A percentile compares a stretch with the other conserved stretches of the same genome.
phyloP scores from a whole-genome alignment of 2,888 invertebrate genomes.

The Furcula furcula region DNA sequence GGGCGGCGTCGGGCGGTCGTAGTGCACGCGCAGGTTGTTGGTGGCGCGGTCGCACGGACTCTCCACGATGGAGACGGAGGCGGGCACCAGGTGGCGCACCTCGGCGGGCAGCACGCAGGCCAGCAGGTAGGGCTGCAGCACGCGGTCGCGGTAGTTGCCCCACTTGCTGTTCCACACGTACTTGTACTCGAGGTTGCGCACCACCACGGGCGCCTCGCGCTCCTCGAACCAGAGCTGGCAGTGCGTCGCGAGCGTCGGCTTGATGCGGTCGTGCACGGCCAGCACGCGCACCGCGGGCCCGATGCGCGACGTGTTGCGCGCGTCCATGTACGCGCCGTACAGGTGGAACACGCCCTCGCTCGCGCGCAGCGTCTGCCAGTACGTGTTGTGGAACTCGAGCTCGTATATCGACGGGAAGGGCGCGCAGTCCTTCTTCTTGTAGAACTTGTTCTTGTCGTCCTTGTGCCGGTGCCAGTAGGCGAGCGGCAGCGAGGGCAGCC shows the following conservation, averaged over 20 bases:
- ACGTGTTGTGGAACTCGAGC: conserved; percentile 95
- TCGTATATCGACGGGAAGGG: conserved; percentile 94
- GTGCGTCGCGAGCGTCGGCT: conserved; percentile 90
- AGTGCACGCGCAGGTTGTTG: conserved; percentile 91
- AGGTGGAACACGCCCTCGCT: conserved; percentile 94
- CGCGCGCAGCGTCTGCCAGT: conserved; percentile 94
- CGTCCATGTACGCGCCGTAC: conserved; percentile 94
- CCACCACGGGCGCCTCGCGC: conserved; percentile 89
- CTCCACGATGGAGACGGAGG: conserved; percentile 93
- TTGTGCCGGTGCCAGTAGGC: conserved; percentile 92
- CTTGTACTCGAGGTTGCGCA: conserved; percentile 93
- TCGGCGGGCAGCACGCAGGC: conserved; percentile 93
- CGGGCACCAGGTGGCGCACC: conserved; percentile 87
- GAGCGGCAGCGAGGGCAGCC: conserved; percentile 92
- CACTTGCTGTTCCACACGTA: conserved; percentile 97
- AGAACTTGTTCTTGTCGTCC: conserved; percentile 86
- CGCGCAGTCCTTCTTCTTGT: conserved; percentile 88
- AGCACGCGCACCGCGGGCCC: conserved; percentile 93
- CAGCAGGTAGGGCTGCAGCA: conserved; percentile 94
- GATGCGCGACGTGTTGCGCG: conserved; percentile 87
- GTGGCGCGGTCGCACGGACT: conserved; percentile 92
- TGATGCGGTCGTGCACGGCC: conserved; percentile 94
- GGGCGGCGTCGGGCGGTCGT: conserved; percentile 83
- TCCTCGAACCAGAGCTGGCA: conserved; percentile 96
- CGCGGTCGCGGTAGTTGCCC: conserved; percentile 95